Evolutionary conservation across 2,888 invertebrate genomes (phyloP), one percentile per base, ranked within the genome.

Genomic region (Thereva nobilitata): DNA sequence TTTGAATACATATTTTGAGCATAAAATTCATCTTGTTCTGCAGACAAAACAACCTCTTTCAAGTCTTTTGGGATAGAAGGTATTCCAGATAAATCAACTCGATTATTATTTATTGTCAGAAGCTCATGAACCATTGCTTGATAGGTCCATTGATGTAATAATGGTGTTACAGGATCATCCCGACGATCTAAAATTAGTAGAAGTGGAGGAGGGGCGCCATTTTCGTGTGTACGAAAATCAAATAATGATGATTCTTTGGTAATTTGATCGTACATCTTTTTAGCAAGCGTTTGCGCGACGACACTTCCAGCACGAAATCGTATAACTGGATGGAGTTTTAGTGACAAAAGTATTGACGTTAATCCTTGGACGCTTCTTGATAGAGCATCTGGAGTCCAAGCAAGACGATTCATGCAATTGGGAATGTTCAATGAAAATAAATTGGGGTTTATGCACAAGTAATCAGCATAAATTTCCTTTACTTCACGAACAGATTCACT

Each of bases 81-180:
- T 37, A 94, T 86, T 71, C 89, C 86, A 0, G 93, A 90, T 70
- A 99, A 85, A 78, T 90, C 93, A 37, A 99, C 97, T 67, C 97
- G 87, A 82, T 97, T 96, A 80, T 96, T 97, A 75, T 89, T 89
- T 71, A 99, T 96, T 0, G 90, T 90, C 49, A 99, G 81, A 63
- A 99, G 81, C 81, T 99, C 98, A 81, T 99, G 99, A 7, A 99
- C 96, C 99, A 99, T 99, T 2, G 99, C 99, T 81, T 99, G 98
- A 82, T 99, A 99, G 0, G 98, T 99, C 99, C 99, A 99, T 86
- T 93, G 93, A 81, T 93, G 96, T 40, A 99, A 82, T 65, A 99
- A 82, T 0, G 99, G 99, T 0, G 99, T 97, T 5, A 98, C 91
- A 0, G 97, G 93, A 82, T 99, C 99, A 78, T 94, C 94, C 73